phyloP scores from a whole-genome alignment of 2,888 invertebrate species.

The Lamellibrachia satsuma region DNA sequence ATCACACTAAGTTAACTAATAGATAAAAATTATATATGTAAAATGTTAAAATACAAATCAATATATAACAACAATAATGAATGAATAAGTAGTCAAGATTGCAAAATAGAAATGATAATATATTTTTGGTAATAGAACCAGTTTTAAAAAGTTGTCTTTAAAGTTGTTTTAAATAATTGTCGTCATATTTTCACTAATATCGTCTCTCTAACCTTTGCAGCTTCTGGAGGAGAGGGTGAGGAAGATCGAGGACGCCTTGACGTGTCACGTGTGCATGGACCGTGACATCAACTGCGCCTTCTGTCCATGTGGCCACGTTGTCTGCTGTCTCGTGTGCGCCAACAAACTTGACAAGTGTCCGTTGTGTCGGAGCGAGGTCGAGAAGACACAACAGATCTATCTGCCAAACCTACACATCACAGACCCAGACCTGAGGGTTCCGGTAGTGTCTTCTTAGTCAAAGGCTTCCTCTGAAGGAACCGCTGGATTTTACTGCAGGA shows the following conservation, averaged over 20 bases:
- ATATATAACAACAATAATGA: no score
- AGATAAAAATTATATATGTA: no score
- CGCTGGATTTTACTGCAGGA: no score
- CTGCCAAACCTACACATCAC: conserved; percentile 44
- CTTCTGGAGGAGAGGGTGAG: conserved; percentile 49
- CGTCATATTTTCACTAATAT: not conserved
- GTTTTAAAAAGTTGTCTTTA: not conserved
- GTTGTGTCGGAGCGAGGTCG: conserved; percentile 78
- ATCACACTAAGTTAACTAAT: no score
- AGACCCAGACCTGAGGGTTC: not conserved
- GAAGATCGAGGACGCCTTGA: conserved; percentile 70
- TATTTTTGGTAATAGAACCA: not conserved
- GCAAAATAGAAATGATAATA: no score
- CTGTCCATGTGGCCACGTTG: conserved; percentile 88
- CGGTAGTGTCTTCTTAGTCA: not conserved
- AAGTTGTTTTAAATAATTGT: not conserved
- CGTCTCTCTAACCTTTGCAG: conserved; percentile 41
- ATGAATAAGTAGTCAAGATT: no score
- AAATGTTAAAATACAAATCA: no score
- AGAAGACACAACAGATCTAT: conserved; percentile 77
- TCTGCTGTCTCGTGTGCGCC: conserved; percentile 82
- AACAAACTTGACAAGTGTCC: conserved; percentile 79
- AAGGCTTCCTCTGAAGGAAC: not conserved
- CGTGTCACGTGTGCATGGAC: conserved; percentile 90
- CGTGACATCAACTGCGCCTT: conserved; percentile 82